Evolutionary conservation across 2,113 vertebrate species (phyloP).

Genomic region (Anolis sagrei): DNA sequence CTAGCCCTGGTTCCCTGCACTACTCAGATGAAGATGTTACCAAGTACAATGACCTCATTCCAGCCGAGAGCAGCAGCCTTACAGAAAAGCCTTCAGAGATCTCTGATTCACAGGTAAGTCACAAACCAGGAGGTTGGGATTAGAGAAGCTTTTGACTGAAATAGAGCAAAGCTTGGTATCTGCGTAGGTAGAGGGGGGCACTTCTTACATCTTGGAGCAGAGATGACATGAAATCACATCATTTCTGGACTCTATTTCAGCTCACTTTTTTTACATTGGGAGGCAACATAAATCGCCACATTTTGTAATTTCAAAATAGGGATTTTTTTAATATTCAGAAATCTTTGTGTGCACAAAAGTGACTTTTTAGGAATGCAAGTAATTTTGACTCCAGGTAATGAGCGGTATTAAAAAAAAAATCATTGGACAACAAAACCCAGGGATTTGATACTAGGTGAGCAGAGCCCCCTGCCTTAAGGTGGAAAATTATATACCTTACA

Average conservation of each 20-base stretch:
- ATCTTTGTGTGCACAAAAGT: too few relatives aligned
- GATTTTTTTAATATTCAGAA: too few relatives aligned
- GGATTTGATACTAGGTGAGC: background rate
- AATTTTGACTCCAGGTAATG: background rate
- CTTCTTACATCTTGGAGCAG: too few relatives aligned
- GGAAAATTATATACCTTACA: background rate
- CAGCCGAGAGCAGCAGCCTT: constrained; percentile 94
- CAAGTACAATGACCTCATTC: constrained; percentile 97
- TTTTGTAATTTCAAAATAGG: background rate
- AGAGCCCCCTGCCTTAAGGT: background rate
- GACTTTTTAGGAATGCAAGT: background rate
- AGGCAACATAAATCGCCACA: background rate
- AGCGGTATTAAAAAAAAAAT: background rate
- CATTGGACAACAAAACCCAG: background rate
- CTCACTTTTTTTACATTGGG: too few relatives aligned
- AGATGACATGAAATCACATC: too few relatives aligned
- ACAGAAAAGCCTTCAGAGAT: constrained; percentile 95
- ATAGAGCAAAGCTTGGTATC: too few relatives aligned
- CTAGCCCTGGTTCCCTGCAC: constrained; percentile 95
- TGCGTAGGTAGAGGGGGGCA: too few relatives aligned
- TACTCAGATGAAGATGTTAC: constrained; percentile 97
- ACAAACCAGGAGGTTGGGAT: too few relatives aligned
- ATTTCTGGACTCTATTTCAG: too few relatives aligned
- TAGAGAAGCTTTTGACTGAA: background rate
- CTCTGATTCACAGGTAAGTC: constrained; percentile 93